phyloP scores from a whole-genome alignment of 2,888 invertebrate genomes.

The Volucella zonaria region DNA sequence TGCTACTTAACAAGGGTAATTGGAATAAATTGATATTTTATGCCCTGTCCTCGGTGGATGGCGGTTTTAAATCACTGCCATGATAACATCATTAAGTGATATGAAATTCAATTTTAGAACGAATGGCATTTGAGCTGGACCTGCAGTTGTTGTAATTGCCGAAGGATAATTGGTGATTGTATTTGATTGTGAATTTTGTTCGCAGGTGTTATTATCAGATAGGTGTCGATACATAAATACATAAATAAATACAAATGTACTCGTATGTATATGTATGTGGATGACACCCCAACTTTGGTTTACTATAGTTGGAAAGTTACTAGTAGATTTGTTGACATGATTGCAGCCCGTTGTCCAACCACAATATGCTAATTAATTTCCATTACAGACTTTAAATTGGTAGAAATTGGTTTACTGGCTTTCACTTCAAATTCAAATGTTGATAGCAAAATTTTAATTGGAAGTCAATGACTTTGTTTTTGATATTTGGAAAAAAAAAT shows the following conservation, averaged over 20 bases:
- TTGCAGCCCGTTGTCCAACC: conserved; percentile 58
- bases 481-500: too few species aligned
- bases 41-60: conserved; percentile 36
- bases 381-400: conserved; percentile 67
- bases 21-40: conserved; percentile 73
- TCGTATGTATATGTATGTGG: too few species aligned
- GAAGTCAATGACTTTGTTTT: conserved; percentile 16
- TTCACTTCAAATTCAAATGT: conserved; percentile 37
- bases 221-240: conserved; percentile 19
- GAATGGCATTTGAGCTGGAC: conserved; percentile 39
- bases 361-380: conserved; percentile 73
- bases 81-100: conserved; percentile 73
- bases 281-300: background rate
- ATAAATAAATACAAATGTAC: background rate
- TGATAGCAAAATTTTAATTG: conserved; percentile 61
- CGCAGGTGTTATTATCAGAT: conserved; percentile 63
- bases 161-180: conserved; percentile 47
- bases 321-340: conserved; percentile 38
- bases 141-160: conserved; percentile 58
- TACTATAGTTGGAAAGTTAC: conserved; percentile 6
- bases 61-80: conserved; percentile 63
- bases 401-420: conserved; percentile 71
- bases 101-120: conserved; percentile 73
- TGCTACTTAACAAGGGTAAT: conserved; percentile 70
- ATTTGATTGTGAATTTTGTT: conserved; percentile 54